Evolutionary conservation across 2,113 vertebrate species (phyloP).

Genomic region (Mungos mungo): DNA sequence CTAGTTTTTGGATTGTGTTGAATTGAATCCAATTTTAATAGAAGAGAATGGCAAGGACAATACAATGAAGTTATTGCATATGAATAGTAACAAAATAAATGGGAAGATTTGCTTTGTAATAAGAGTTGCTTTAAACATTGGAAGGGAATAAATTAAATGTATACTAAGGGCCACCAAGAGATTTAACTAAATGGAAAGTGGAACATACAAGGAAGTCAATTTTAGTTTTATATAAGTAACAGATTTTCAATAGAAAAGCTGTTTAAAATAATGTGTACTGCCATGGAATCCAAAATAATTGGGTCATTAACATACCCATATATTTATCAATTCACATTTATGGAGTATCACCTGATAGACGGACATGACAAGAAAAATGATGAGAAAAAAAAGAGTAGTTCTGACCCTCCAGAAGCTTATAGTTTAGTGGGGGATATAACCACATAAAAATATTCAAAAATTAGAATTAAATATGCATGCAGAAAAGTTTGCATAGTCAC

Average conservation of each 20-base stretch:
- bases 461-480: neutral
- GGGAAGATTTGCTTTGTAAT: neutral
- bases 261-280: constrained; percentile 17
- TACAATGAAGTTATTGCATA: neutral
- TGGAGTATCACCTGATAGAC: neutral
- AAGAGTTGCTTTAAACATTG: constrained; percentile 41
- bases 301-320: neutral
- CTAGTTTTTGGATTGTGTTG: neutral
- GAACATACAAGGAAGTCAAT: neutral
- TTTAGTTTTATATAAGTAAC: constrained; percentile 10
- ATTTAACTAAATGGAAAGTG: neutral
- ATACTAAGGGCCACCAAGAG: neutral
- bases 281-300: neutral
- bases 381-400: neutral
- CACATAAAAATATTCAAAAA: neutral
- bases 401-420: neutral
- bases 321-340: neutral
- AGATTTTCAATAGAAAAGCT: constrained; percentile 11
- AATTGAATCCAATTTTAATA: constrained; percentile 50
- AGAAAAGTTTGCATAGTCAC: neutral
- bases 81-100: constrained; percentile 8
- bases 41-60: neutral
- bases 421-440: neutral
- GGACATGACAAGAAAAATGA: neutral
- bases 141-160: constrained; percentile 33